Conservation (phyloP, 2,113 vertebrate genomes). For the Oreochromis aureus region DNA sequence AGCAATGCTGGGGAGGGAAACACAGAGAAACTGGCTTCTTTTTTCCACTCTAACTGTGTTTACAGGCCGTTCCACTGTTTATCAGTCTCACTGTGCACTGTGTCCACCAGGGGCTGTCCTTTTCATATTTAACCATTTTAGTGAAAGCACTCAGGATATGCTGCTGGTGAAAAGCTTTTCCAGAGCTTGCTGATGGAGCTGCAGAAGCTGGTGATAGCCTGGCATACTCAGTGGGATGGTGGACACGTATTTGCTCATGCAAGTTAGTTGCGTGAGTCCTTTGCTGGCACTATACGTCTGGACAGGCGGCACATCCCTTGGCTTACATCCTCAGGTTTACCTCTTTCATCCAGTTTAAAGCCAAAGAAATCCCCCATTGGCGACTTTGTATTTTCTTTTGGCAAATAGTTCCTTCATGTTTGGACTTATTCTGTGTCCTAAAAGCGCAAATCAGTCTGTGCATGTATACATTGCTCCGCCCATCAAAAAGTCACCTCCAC, state of each 20-base stretch:
- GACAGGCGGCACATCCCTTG: neutral
- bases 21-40: neutral
- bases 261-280: neutral
- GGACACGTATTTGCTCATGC: neutral
- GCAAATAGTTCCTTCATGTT: neutral
- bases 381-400: neutral
- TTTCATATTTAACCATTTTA: neutral
- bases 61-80: neutral
- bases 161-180: neutral
- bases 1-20: accelerated
- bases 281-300: neutral
- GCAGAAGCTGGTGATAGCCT: accelerated
- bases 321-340: neutral
- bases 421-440: neutral
- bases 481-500: neutral
- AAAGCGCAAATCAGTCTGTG: neutral
- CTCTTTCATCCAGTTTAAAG: neutral
- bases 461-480: neutral
- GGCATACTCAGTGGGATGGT: neutral
- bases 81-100: neutral
- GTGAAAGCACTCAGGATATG: neutral
- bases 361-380: neutral
- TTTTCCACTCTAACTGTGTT: neutral
- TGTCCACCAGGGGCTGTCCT: neutral
- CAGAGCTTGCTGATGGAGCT: neutral